These are phyloP conservation scores for Cygnus buccinator DNA, from an alignment of 2,113 vertebrate species.

Conservation along the genomic window DNA sequence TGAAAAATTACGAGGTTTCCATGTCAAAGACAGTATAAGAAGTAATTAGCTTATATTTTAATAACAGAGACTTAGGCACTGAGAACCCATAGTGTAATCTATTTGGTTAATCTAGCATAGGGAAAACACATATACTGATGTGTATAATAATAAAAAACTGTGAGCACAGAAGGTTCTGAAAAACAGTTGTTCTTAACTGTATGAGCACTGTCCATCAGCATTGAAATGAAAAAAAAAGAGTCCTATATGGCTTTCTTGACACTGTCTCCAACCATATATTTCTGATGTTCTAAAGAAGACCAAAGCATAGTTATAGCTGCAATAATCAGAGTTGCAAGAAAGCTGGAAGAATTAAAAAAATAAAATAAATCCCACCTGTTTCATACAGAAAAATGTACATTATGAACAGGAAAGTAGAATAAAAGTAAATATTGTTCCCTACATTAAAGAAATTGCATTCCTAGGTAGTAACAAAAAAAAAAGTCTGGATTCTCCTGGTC, in stretches of 20 bases:
- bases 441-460: not conserved
- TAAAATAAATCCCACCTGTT: not conserved
- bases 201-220: not conserved
- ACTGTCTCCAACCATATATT: not conserved
- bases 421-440: not conserved
- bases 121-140: not conserved
- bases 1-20: not conserved
- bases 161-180: not conserved
- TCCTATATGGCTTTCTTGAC: not conserved
- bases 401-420: not conserved
- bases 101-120: not conserved
- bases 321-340: not conserved
- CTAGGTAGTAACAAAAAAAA: not conserved
- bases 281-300: not conserved
- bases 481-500: not conserved
- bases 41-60: not conserved
- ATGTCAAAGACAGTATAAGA: not conserved
- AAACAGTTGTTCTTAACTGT: not conserved
- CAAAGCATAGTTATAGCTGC: rapidly evolving
- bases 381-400: not conserved
- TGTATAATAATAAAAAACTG: not conserved
- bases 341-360: not conserved
- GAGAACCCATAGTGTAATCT: not conserved
- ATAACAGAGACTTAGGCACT: not conserved
- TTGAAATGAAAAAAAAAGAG: not conserved